Evolutionary conservation across 1,140 invertebrate genomes (phyloP).

Genomic region (Hycleus cichorii): DNA sequence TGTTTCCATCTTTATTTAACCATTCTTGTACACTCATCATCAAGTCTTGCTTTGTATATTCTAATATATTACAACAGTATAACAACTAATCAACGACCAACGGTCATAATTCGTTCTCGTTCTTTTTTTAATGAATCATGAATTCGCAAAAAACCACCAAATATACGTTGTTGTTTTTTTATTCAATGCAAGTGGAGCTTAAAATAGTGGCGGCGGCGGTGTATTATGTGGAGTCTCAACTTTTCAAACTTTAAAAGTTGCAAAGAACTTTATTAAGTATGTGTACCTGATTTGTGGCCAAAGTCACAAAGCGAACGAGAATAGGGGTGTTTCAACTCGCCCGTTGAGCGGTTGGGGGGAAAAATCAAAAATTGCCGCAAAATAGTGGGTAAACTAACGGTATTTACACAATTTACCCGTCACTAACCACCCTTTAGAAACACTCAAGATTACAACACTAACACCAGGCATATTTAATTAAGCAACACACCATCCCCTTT

Average conservation of each 20-base stretch:
- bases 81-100: constrained; percentile 27
- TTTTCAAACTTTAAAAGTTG: constrained; percentile 17
- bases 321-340: neutral
- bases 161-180: constrained; percentile 9
- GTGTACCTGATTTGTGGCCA: constrained; percentile 14
- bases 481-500: too few relatives aligned
- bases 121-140: constrained; percentile 23
- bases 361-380: too few relatives aligned
- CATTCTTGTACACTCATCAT: constrained; percentile 27
- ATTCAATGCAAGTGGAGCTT: constrained; percentile 7
- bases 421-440: too few relatives aligned
- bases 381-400: too few relatives aligned
- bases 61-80: constrained; percentile 18
- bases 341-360: neutral
- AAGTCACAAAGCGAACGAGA: neutral
- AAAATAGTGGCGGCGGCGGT: constrained; percentile 1
- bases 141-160: neutral
- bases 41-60: constrained; percentile 27
- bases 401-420: too few relatives aligned
- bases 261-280: constrained; percentile 17
- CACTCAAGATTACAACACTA: too few relatives aligned
- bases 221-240: constrained; percentile 16
- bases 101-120: neutral
- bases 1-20: neutral
- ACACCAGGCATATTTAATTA: too few relatives aligned